These are phyloP conservation scores for Smutsia gigantea DNA, from an alignment of 2,797 vertebrate species.

Conservation along the genomic window DNA sequence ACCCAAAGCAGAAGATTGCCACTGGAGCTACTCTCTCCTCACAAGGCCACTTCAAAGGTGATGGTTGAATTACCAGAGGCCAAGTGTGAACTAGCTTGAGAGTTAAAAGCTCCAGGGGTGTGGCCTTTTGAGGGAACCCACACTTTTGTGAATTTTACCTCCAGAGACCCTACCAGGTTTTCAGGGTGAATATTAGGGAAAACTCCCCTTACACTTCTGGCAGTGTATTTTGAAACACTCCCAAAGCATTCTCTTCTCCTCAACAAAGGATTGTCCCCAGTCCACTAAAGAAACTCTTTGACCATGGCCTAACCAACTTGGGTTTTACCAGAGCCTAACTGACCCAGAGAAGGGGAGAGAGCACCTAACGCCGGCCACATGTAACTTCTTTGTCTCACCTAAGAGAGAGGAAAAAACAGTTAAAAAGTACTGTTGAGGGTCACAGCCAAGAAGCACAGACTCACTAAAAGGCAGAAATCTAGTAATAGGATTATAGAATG, in stretches of 20 bases:
- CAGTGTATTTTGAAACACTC: not conserved
- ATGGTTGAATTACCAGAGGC: not conserved
- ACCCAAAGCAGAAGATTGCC: not conserved
- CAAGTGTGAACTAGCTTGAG: not conserved
- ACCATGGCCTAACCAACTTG: not conserved
- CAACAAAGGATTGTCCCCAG: not conserved
- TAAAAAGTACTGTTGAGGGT: not conserved
- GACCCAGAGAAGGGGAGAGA: not conserved
- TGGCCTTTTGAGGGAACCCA: not conserved
- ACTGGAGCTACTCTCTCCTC: not conserved
- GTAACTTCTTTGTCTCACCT: not conserved
- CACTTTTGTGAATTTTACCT: not conserved
- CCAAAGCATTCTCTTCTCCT: not conserved
- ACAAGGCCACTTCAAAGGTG: not conserved
- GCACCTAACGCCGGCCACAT: fast-evolving
- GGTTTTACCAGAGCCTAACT: not conserved
- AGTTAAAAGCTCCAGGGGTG: not conserved
- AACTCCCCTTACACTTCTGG: not conserved
- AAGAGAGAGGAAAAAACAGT: not conserved
- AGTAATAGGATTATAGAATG: not conserved
- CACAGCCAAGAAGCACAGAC: not conserved
- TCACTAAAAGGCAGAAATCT: not conserved
- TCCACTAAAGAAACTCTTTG: not conserved
- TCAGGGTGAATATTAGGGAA: not conserved
- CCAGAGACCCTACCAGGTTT: not conserved